Conservation (phyloP, 2,113 vertebrate species). For the Triplophysa rosa region DNA sequence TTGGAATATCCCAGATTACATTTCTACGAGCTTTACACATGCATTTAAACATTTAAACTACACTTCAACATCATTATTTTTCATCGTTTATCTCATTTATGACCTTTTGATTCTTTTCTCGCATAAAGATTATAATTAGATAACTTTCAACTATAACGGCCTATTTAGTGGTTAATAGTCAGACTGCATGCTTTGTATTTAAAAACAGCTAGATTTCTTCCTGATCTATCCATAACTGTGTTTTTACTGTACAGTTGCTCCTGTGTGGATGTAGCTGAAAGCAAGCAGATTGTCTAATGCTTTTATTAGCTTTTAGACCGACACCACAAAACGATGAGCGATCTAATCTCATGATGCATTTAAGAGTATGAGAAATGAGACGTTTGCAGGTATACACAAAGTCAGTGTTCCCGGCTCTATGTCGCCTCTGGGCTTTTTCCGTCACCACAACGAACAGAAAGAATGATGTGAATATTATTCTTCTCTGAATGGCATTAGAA, state of each 20-base stretch:
- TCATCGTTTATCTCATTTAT: too few relatives aligned
- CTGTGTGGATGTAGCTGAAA: constrained; percentile 40
- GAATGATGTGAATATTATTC: constrained; percentile 89
- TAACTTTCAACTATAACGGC: too few relatives aligned
- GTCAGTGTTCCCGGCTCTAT: constrained; percentile 76
- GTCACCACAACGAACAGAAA: constrained; percentile 79
- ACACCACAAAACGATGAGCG: constrained; percentile 86
- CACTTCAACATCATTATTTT: too few relatives aligned
- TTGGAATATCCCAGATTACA: too few relatives aligned
- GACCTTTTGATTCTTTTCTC: not conserved
- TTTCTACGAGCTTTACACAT: too few relatives aligned
- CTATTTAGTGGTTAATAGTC: not conserved
- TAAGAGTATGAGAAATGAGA: constrained; percentile 84
- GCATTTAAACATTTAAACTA: too few relatives aligned
- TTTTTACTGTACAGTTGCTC: constrained; percentile 50
- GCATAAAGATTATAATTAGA: not conserved
- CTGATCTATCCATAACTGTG: constrained; percentile 35
- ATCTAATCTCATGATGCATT: constrained; percentile 88
- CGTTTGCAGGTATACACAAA: constrained; percentile 85
- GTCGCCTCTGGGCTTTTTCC: constrained; percentile 82
- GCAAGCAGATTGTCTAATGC: constrained; percentile 77
- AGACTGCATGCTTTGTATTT: constrained; percentile 16
- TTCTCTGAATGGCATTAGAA: constrained; percentile 76
- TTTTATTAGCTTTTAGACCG: constrained; percentile 84
- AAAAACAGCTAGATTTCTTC: constrained; percentile 16